Evolutionary conservation across 2,888 invertebrate genomes (phyloP), one percentile per base, ranked within the genome.

Genomic region (Xylota segnis): DNA sequence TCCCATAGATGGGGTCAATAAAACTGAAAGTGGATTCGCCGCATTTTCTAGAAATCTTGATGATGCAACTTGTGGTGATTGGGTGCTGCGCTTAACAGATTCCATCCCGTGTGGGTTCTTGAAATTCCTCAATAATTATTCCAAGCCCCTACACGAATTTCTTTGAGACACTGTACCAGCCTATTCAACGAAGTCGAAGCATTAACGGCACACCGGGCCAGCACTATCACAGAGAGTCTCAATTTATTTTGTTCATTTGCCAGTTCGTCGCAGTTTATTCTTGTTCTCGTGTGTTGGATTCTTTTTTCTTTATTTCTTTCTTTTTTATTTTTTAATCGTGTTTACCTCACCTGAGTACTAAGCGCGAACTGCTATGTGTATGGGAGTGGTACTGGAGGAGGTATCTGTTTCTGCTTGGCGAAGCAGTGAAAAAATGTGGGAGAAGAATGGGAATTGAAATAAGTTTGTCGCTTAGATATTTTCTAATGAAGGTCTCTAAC

Each of bases 341-440:
- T 83, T 47, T 77, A 72, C 83, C 77, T 83, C 45, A 72, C 71
- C 77, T 71, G 59, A 66, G 77, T 66, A 54, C 65, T 37, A 59
- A 63, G 66, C 45, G 61, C 34, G 32, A 72, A 50, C 50, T 23
- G 47, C 43, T 50, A 43, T 45, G n/a, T n/a, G n/a, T n/a, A 58
- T 52, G 70, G 83, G 83, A 79, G 83, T 75, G 83, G 83, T 70
- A 18, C 34, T 37, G 45, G 12, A 54, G 54, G 66, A 27, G 63
- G 68, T 71, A 66, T 77, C 59, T 65, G 43, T 68, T 70, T 63
- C 72, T 56, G 68, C 54, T 75, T 52, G 23, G n/a, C 63, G 66
- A 70, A 72, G 74, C 74, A 74, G 32, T 56, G 34, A 56, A 56
- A 47, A 65, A 37, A 23, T n/a, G 43, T 56, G 37, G 43, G 40